These are phyloP conservation scores for Diabrotica virgifera DNA, from an alignment of 1,140 invertebrate species.

Conservation along the genomic window DNA sequence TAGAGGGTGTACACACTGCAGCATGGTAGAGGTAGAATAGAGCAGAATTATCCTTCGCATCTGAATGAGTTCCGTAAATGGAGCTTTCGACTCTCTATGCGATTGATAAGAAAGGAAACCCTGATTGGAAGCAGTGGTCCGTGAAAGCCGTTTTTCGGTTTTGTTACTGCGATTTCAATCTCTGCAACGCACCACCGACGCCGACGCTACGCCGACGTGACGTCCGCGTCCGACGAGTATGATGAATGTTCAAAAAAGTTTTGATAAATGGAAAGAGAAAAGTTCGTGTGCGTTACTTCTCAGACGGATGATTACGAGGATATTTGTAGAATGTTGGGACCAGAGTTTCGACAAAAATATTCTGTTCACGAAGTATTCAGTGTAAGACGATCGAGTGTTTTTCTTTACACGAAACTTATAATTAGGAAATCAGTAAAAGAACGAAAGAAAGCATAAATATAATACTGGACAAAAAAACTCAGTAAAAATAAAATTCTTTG, in stretches of 20 bases:
- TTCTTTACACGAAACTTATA: too few relatives aligned
- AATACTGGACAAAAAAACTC: too few relatives aligned
- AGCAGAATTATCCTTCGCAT: slow-evolving; percentile 1
- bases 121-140: background rate
- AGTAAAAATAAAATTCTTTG: too few relatives aligned
- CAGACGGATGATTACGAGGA: too few relatives aligned
- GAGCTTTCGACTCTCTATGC: slow-evolving; percentile 8
- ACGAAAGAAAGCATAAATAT: too few relatives aligned
- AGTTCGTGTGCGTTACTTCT: too few relatives aligned
- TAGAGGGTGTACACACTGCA: background rate
- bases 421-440: too few relatives aligned
- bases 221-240: background rate
- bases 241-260: background rate
- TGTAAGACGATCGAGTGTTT: too few relatives aligned
- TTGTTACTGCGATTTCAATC: slow-evolving; percentile 9
- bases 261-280: background rate
- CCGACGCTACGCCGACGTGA: background rate
- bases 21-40: background rate
- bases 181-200: background rate
- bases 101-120: slow-evolving; percentile 1
- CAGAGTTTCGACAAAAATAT: too few relatives aligned
- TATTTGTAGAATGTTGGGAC: too few relatives aligned
- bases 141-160: slow-evolving; percentile 9
- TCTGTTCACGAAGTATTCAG: too few relatives aligned
- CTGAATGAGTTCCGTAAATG: slow-evolving; percentile 13